Evolutionary conservation across 1,140 invertebrate species (phyloP).

Genomic region (Doryteuthis pealeii): DNA sequence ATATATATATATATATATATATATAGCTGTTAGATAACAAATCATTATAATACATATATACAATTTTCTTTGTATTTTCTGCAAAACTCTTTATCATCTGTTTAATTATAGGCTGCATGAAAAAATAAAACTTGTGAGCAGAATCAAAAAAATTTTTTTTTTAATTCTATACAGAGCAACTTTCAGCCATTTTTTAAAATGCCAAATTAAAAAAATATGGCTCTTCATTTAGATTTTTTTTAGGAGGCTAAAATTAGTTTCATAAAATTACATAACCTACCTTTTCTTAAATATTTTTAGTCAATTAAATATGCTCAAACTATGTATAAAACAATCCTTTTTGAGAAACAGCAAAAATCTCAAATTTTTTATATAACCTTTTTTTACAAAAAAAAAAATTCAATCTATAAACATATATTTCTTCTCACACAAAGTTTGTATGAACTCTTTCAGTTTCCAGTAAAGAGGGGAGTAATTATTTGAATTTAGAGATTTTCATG

Average conservation of each 20-base stretch:
- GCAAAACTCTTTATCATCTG: too few species aligned
- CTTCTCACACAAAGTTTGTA: neutral
- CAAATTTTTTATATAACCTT: neutral
- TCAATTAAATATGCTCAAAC: neutral
- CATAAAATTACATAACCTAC: too few species aligned
- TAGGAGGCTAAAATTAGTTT: too few species aligned
- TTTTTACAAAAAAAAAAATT: neutral
- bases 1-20: neutral
- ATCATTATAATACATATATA: neutral
- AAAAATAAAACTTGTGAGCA: too few species aligned
- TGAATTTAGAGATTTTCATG: neutral
- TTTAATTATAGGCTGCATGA: too few species aligned
- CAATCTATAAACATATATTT: neutral
- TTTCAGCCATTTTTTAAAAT: too few species aligned
- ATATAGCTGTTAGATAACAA: neutral
- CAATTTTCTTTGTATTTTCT: neutral
- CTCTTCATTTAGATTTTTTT: too few species aligned
- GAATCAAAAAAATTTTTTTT: too few species aligned
- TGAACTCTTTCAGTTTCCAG: neutral
- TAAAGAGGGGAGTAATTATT: neutral
- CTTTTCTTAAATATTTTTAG: too few species aligned
- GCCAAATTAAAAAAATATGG: too few species aligned
- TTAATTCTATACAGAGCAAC: too few species aligned
- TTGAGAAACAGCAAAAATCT: neutral
- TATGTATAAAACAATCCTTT: neutral